Evolutionary conservation across 2,797 vertebrate genomes (phyloP).

Genomic region (Zalophus californianus): DNA sequence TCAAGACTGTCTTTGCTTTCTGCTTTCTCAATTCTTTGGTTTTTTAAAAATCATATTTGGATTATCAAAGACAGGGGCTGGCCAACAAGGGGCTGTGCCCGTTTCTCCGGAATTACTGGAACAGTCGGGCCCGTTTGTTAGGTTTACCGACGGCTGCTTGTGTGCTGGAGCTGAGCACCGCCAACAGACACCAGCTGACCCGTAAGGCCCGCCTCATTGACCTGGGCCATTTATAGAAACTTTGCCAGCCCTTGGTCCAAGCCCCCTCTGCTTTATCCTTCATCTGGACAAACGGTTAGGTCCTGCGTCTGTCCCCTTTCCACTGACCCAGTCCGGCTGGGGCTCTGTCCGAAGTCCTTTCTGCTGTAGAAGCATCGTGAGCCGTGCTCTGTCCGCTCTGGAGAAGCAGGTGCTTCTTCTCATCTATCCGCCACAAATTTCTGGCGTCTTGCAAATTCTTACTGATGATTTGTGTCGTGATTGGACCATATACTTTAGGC

Average conservation of each 20-base stretch:
- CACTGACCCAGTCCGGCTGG: neutral
- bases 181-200: neutral
- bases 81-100: too few relatives aligned
- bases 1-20: neutral
- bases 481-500: neutral
- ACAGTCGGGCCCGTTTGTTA: neutral
- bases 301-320: neutral
- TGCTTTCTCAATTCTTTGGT: neutral
- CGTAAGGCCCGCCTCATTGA: neutral
- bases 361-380: neutral
- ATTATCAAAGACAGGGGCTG: neutral
- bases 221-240: neutral
- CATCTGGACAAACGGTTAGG: rapidly evolving
- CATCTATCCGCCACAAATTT: neutral
- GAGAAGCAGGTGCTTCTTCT: neutral
- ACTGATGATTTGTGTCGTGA: neutral
- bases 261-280: neutral
- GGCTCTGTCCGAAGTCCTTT: neutral
- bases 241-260: neutral
- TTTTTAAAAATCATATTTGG: neutral
- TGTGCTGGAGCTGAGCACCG: neutral
- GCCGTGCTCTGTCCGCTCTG: neutral
- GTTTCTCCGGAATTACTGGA: neutral
- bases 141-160: neutral
- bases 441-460: neutral